These are phyloP conservation scores for Pyxicephalus adspersus DNA, from an alignment of 2,113 vertebrate genomes.

Conservation along the genomic window DNA sequence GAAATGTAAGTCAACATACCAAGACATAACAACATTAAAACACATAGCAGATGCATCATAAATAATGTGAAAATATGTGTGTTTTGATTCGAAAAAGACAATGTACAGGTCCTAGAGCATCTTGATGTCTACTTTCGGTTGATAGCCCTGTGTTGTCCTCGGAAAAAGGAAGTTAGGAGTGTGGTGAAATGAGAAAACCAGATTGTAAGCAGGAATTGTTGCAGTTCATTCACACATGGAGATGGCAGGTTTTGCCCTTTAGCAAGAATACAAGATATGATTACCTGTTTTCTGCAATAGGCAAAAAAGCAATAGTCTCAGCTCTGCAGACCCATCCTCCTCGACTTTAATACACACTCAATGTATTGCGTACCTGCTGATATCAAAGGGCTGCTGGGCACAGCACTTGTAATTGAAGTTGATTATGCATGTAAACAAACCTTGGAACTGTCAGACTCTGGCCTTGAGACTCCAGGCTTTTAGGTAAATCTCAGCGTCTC, in stretches of 20 bases:
- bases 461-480: neutral
- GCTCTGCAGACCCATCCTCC: neutral
- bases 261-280: conserved; percentile 11
- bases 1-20: no score
- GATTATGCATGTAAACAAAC: conserved; percentile 39
- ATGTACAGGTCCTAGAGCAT: no score
- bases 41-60: no score
- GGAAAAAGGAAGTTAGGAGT: neutral
- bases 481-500: conserved; percentile 35
- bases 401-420: conserved; percentile 37
- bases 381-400: conserved; percentile 20
- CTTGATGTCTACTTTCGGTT: no score
- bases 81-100: no score
- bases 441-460: conserved; percentile 24
- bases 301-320: neutral
- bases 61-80: neutral
- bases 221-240: neutral
- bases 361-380: conserved; percentile 14
- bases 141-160: neutral
- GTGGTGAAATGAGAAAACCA: neutral
- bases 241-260: conserved; percentile 9
- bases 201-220: conserved; percentile 10
- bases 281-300: neutral
- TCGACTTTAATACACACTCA: neutral
- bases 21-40: no score